Base-by-base conservation (phyloP, 2,113 vertebrate genomes). In the Hylia prasina region DNA sequence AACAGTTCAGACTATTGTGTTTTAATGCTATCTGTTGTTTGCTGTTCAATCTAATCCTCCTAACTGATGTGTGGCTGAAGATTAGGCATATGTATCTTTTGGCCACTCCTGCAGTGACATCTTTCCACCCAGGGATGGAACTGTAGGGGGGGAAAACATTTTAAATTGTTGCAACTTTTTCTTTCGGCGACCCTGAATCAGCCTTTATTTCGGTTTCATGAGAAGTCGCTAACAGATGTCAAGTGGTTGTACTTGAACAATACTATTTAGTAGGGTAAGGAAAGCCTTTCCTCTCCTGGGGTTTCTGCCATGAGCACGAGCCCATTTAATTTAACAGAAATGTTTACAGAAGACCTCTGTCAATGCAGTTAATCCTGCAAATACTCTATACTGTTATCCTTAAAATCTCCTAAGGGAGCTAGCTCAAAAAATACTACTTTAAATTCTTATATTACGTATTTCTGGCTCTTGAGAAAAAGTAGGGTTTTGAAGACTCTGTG, bases 241-340 rank as follows among this genome's bases (percentile, higher is more conserved):
- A 65, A 73, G 13, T 54, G 24, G 7, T 79, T 0, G 0, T 24
- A 42, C 18, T 47, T 0, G 4, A 77, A n/a, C 23, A 60, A 10
- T 60, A 12, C 10, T 24, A 9, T n/a, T 76, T 11, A 28, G 57
- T 11, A 30, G 19, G 11, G 23, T 57, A 19, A 72, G 42, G n/a
- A 53, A 91, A 76, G 40, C 20, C 21, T 84, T 75, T 30, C 8
- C 1, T 48, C 16, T 86, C 65, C 39, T 51, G n/a, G 8, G 6
- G 15, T 31, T 93, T 79, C 65, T 72, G 53, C 39, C 7, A 5
- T 39, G 51, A 68, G 15, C 31, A 54, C 53, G 27, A 85, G 15
- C 54, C 45, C 7, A 3, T 71, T 94, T 53, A 51, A 79, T 65
- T 60, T 37, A 73, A 37, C 9, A n/a, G n/a, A 64, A 72, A 17